These are phyloP conservation scores for Dryomyza anilis DNA, from an alignment of 2,888 invertebrate genomes.

Conservation along the genomic window DNA sequence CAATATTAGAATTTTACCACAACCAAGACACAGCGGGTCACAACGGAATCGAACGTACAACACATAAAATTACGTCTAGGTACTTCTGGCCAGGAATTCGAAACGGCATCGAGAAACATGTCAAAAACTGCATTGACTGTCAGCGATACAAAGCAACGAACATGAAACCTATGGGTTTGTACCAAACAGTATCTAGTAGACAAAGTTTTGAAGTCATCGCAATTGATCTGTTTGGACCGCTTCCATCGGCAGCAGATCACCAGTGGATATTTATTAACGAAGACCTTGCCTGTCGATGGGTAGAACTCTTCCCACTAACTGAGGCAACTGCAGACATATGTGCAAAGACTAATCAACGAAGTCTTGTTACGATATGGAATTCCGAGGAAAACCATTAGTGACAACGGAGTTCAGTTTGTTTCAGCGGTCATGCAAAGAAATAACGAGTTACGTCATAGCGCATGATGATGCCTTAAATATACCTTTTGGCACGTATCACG, in stretches of 20 bases:
- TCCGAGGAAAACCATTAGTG: not conserved
- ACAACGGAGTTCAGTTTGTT: not conserved
- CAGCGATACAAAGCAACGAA: slow-evolving; percentile 1
- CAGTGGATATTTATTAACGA: not conserved
- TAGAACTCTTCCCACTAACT: not conserved
- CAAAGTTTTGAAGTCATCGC: not conserved
- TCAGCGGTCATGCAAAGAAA: no score
- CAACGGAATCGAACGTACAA: no score
- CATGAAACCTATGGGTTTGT: not conserved
- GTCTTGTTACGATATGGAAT: not conserved
- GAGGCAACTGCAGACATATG: not conserved
- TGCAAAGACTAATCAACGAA: not conserved
- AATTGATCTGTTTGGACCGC: not conserved
- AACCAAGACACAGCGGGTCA: no score
- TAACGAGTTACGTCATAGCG: no score
- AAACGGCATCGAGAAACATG: no score
- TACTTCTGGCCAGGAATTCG: no score
- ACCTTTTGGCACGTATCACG: no score
- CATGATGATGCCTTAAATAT: no score
- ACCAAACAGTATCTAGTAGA: not conserved
- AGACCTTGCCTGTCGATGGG: not conserved
- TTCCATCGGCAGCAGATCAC: not conserved
- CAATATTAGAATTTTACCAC: no score
- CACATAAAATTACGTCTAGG: no score
- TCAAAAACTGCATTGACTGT: no score